Conservation (phyloP, 64 coral and sea anemone species). For the Acropora tenuis region DNA sequence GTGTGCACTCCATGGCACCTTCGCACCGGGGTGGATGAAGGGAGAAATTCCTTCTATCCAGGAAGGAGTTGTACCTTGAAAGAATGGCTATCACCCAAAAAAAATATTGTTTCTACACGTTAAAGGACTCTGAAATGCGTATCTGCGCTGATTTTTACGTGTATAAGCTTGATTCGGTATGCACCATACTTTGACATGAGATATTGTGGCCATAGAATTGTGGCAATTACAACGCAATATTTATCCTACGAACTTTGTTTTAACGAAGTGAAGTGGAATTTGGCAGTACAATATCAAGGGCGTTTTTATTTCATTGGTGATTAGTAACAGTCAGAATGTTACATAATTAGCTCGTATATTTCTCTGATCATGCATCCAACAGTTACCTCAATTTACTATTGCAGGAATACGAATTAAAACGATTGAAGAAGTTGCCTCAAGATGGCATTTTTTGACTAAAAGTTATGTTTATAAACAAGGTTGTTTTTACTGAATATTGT, state of each 20-base stretch:
- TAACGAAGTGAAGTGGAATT: too few species aligned
- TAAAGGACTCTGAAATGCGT: constrained; percentile 14
- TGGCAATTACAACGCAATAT: not conserved
- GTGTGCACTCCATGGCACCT: constrained; percentile 7
- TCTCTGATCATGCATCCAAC: too few species aligned
- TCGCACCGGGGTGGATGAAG: constrained; percentile 39
- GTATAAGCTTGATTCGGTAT: constrained; percentile 27
- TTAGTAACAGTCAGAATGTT: too few species aligned
- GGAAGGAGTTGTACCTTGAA: constrained; percentile 35
- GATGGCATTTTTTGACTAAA: too few species aligned
- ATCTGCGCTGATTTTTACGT: constrained; percentile 61
- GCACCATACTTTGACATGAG: constrained; percentile 1
- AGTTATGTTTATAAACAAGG: too few species aligned
- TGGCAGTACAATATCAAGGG: too few species aligned
- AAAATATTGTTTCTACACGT: constrained; percentile 27
- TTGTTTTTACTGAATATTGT: too few species aligned
- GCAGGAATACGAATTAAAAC: too few species aligned
- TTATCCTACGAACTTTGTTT: not conserved
- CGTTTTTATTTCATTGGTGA: too few species aligned
- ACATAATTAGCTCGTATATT: too few species aligned
- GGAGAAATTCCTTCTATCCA: constrained; percentile 23
- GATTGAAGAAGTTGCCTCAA: too few species aligned
- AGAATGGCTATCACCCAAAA: constrained; percentile 45
- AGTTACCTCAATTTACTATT: too few species aligned
- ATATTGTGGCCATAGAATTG: constrained; percentile 36